phyloP scores from a whole-genome alignment of 2,888 invertebrate genomes.

The Alviniconcha strummeri region DNA sequence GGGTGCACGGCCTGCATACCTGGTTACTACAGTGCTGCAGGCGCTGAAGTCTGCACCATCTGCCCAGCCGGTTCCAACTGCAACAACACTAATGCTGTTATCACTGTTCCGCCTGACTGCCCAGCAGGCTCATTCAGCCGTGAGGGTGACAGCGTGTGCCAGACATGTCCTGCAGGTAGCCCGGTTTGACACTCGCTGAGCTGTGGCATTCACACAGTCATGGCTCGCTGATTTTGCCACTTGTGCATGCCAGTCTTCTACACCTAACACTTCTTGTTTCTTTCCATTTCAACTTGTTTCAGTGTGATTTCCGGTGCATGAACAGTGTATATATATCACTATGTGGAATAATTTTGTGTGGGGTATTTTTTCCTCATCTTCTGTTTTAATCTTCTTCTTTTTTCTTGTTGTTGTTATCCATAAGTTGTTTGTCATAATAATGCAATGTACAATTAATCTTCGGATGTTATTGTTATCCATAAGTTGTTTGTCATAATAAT shows the following conservation, averaged over 20 bases:
- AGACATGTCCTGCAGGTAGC: conserved; percentile 13
- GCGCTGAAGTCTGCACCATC: conserved; percentile 5
- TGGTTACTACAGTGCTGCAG: conserved; percentile 27
- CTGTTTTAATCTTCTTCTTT: too few relatives aligned
- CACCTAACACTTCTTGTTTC: conserved; percentile 35
- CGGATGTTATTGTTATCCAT: too few relatives aligned
- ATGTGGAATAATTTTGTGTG: too few relatives aligned
- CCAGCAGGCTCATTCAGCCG: conserved; percentile 3
- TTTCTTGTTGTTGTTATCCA: too few relatives aligned
- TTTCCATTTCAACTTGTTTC: conserved; percentile 49
- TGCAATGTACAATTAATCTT: too few relatives aligned
- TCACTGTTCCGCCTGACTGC: conserved; percentile 13
- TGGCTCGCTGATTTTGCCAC: conserved; percentile 16
- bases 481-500: too few relatives aligned
- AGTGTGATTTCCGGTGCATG: background rate
- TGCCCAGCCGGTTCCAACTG: conserved; percentile 17
- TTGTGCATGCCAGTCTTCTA: conserved; percentile 35
- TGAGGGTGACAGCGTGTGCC: conserved; percentile 7
- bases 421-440: too few relatives aligned
- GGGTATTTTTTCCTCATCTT: too few relatives aligned
- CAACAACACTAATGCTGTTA: background rate
- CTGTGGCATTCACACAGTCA: conserved; percentile 22
- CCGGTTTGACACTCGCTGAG: conserved; percentile 39
- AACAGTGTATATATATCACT: too few relatives aligned
- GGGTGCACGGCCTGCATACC: conserved; percentile 22